phyloP scores from a whole-genome alignment of 1,140 invertebrate genomes.

The Pogonomyrmex barbatus region DNA sequence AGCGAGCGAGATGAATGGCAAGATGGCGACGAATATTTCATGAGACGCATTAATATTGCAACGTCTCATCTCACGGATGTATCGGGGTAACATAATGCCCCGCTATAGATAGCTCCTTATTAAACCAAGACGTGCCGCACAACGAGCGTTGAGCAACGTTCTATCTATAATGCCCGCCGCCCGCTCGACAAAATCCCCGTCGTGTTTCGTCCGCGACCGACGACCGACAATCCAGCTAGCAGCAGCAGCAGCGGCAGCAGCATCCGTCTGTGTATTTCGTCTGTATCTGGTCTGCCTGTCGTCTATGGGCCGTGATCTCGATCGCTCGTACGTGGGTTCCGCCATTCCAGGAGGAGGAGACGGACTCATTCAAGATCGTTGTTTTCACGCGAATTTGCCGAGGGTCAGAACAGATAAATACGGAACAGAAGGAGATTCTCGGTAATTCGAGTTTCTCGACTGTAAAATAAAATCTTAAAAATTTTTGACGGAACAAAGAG shows the following conservation, averaged over 20 bases:
- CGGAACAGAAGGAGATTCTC: neutral
- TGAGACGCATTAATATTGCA: conserved; percentile 85
- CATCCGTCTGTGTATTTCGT: neutral
- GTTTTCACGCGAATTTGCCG: neutral
- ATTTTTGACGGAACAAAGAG: neutral
- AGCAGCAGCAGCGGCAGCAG: neutral
- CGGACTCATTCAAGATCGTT: neutral
- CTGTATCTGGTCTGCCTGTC: conserved; percentile 27
- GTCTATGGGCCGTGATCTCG: neutral
- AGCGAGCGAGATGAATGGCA: conserved; percentile 85
- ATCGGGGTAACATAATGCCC: conserved; percentile 85
- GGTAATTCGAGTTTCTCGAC: neutral
- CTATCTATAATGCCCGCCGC: conserved; percentile 64
- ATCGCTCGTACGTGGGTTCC: neutral
- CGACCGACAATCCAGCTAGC: conserved; percentile 23
- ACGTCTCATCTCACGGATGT: conserved; percentile 85
- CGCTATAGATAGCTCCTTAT: conserved; percentile 86
- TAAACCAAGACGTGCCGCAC: conserved; percentile 81
- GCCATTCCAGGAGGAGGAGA: neutral
- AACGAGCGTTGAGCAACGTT: conserved; percentile 80
- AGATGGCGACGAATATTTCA: conserved; percentile 86
- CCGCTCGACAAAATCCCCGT: conserved; percentile 65
- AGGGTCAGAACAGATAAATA: neutral
- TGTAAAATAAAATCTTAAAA: neutral
- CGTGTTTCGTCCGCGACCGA: conserved; percentile 21